Base-by-base conservation (phyloP, 2,888 invertebrate species). In the Choreutis nemorana region DNA sequence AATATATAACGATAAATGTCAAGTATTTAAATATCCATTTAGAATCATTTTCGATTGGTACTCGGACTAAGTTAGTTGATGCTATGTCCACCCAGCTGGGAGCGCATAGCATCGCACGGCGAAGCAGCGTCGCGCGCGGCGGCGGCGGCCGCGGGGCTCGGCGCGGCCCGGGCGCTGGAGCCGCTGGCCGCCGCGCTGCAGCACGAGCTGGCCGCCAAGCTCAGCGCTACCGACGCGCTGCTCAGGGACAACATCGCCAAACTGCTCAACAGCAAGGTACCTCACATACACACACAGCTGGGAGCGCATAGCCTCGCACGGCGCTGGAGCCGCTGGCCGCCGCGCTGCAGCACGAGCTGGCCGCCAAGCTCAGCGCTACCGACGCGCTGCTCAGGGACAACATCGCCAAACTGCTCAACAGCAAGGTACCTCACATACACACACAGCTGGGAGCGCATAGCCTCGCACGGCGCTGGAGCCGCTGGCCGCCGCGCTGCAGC, bases 211-310 rank as follows among this genome's bases (percentile, higher is more conserved):
- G 82, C 86, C 18, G 83, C 84, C 61, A 90, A 89, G 72, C 79
- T 90, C 40, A 80, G 82, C 41, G 83, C 84, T 41, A 87, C 89
- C 31, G 93, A 94, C 68, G 70, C 82, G 26, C 78, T 90, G 44
- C 71, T 95, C 23, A 84, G 87, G 36, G 91, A 94, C 30, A 92
- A 89, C 60, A 86, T 95, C 37, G 81, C 84, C 13, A 91, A 92
- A 50, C 79, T 93, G 25, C 85, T 91, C 48, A 85, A 83, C 47
- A 91, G 89, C 60, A 89, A 91, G 83, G 91, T 90, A 32, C 23
- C 21, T 13, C n/a, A n/a, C n/a, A n/a, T n/a, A n/a, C n/a, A n/a
- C n/a, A n/a, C n/a, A n/a, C n/a, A n/a, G n/a, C n/a, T n/a, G n/a
- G n/a, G n/a, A n/a, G n/a, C n/a, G n/a, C n/a, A n/a, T n/a, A n/a